Evolutionary conservation across 1,140 invertebrate genomes (phyloP).

Genomic region (Zaprionus gabonicus): DNA sequence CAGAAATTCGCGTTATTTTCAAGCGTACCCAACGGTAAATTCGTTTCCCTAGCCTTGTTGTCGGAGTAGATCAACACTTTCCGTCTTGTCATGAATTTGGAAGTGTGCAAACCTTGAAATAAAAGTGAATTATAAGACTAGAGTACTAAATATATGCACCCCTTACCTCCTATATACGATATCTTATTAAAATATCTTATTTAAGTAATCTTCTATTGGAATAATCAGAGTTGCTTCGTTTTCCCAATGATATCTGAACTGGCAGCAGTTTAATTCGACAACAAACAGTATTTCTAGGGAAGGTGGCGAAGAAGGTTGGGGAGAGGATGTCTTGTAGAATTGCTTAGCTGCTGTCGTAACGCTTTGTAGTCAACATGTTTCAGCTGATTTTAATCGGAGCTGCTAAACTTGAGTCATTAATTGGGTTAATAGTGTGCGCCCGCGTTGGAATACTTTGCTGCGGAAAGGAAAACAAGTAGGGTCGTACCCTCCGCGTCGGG

Average conservation of each 20-base stretch:
- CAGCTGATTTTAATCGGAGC: conserved; percentile 52
- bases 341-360: conserved; percentile 38
- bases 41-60: conserved; percentile 20
- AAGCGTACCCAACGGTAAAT: conserved; percentile 34
- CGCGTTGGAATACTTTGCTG: conserved; percentile 34
- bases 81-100: neutral
- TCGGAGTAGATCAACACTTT: conserved; percentile 16
- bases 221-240: neutral
- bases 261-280: too few relatives aligned
- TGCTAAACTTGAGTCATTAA: conserved; percentile 53
- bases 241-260: neutral
- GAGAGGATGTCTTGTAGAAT: conserved; percentile 8
- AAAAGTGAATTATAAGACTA: neutral
- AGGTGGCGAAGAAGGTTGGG: neutral
- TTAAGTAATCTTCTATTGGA: neutral
- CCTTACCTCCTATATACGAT: neutral
- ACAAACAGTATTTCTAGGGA: neutral
- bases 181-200: neutral
- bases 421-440: conserved; percentile 49
- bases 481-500: neutral
- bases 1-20: conserved; percentile 36
- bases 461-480: conserved; percentile 21
- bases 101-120: neutral
- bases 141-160: neutral
- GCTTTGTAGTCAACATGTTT: conserved; percentile 42